Percentiles rank a stretch among this genome's conserved stretches.
phyloP scores from a whole-genome alignment of 2,113 vertebrate genomes.

The Megaceryle torquata region DNA sequence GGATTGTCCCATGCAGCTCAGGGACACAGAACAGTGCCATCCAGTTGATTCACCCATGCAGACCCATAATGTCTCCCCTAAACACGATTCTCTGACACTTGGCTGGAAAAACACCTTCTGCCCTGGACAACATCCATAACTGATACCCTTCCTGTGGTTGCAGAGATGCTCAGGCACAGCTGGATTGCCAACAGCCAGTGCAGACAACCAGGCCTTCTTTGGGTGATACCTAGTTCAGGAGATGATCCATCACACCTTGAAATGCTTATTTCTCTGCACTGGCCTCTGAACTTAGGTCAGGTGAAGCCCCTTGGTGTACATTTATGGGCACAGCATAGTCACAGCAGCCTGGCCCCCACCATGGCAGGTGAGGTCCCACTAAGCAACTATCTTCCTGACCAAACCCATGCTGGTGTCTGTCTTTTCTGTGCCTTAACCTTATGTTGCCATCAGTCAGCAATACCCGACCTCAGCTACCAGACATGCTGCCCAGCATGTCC shows the following conservation, averaged over 20 bases:
- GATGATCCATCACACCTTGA: not conserved
- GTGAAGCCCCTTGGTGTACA: fast-evolving
- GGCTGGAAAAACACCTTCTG: not conserved
- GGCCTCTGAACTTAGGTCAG: fast-evolving
- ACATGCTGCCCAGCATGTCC: not conserved
- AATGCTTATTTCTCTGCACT: not conserved
- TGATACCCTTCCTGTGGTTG: fast-evolving
- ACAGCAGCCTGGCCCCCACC: not conserved
- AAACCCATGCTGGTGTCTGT: not conserved
- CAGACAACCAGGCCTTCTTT: not conserved
- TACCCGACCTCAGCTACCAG: not conserved
- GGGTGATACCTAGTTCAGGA: not conserved
- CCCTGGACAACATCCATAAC: not conserved
- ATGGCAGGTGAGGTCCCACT: not conserved
- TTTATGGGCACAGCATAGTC: not conserved
- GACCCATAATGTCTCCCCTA: not conserved
- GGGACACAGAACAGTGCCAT: not conserved
- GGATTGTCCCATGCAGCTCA: not conserved
- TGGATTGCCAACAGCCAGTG: not conserved
- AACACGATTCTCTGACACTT: fast-evolving
- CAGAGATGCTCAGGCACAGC: not conserved
- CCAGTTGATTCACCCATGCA: not conserved
- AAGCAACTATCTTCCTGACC: not conserved
- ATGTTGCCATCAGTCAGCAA: not conserved
- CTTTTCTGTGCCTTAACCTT: not conserved